Conservation (phyloP, 2,113 vertebrate genomes). For the Dicrurus megarhynchus region DNA sequence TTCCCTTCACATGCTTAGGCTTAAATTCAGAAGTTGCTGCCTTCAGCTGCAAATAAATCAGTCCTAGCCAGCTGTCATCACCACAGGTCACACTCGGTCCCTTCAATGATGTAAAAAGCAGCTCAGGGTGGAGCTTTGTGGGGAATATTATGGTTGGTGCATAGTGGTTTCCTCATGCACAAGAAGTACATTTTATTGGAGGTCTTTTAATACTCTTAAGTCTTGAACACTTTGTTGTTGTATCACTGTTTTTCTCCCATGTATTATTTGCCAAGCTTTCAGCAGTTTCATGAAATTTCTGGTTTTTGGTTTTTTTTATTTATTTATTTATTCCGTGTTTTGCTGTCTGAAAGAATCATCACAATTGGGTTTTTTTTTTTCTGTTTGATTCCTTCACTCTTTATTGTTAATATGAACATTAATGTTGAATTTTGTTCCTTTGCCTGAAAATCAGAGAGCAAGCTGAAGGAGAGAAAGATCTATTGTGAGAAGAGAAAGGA, state of each 20-base stretch:
- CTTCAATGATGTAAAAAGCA: background rate
- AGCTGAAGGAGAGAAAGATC: background rate
- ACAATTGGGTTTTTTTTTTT: background rate
- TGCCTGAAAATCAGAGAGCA: background rate
- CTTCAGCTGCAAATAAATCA: background rate
- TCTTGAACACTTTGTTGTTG: background rate
- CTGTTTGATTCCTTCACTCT: background rate
- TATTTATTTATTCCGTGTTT: background rate
- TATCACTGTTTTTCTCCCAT: background rate
- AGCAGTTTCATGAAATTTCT: background rate
- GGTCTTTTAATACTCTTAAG: background rate
- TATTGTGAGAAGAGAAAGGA: background rate
- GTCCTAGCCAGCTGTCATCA: background rate
- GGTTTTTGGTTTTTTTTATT: no score
- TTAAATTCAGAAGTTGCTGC: background rate
- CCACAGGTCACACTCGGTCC: background rate
- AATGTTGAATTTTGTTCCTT: background rate
- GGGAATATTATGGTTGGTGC: background rate
- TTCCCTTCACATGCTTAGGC: background rate
- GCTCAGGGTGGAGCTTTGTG: background rate
- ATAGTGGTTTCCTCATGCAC: background rate
- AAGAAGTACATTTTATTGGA: background rate
- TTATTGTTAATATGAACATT: background rate
- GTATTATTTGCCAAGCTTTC: background rate
- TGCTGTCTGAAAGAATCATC: background rate